Conservation (phyloP, 2,113 vertebrate species). For the Perca fluviatilis region DNA sequence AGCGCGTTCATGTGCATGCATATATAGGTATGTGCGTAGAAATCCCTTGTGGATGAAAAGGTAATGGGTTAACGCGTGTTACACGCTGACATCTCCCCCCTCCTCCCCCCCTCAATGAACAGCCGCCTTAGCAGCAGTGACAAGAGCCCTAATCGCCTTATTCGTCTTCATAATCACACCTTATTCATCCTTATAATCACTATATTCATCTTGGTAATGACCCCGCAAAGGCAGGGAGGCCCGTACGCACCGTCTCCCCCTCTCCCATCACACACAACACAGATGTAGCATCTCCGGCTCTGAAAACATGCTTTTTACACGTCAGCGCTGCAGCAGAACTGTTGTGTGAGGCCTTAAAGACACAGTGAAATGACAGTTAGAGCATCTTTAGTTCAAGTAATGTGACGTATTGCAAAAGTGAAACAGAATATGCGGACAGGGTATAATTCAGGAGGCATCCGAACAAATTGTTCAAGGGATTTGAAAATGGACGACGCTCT, state of each 20-base stretch:
- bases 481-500: background rate
- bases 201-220: slow-evolving; percentile 80
- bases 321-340: slow-evolving; percentile 32
- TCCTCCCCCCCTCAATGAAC: slow-evolving; percentile 44
- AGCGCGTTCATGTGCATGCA: slow-evolving; percentile 3
- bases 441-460: slow-evolving; percentile 13
- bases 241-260: slow-evolving; percentile 1
- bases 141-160: slow-evolving; percentile 76
- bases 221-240: slow-evolving; percentile 54
- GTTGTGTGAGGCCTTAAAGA: slow-evolving; percentile 30
- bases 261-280: slow-evolving; percentile 7
- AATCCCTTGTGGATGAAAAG: slow-evolving; percentile 50
- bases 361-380: background rate
- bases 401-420: background rate
- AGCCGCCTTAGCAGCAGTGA: slow-evolving; percentile 61
- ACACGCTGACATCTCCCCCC: slow-evolving; percentile 29
- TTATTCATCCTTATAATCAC: slow-evolving; percentile 79
- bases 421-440: background rate
- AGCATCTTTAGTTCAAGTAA: slow-evolving; percentile 7
- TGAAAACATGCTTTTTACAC: slow-evolving; percentile 47
- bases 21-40: slow-evolving; percentile 34
- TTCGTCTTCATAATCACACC: slow-evolving; percentile 81
- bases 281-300: slow-evolving; percentile 8
- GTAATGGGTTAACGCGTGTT: slow-evolving; percentile 64
- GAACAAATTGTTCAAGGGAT: background rate